Evolutionary conservation across 2,888 invertebrate species (phyloP), one percentile per base, ranked within the genome.

Genomic region (Alloplasta piceator): DNA sequence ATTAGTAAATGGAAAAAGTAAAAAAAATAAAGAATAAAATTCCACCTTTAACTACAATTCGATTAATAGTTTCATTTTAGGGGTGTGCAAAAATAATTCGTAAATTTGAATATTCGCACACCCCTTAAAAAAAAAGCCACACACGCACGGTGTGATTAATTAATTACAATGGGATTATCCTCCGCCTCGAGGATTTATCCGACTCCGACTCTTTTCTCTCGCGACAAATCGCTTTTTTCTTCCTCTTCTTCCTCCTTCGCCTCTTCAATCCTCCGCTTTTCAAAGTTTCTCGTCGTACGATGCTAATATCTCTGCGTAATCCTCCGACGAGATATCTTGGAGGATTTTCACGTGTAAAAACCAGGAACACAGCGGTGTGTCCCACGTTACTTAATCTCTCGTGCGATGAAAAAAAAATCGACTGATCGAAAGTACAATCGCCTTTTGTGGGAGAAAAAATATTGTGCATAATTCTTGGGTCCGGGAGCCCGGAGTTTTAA

Each of bases 101-200:
- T n/a, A n/a, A n/a, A n/a, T n/a, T n/a, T n/a, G n/a, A n/a, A n/a
- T n/a, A n/a, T n/a, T n/a, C n/a, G n/a, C n/a, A n/a, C n/a, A n/a
- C n/a, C n/a, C n/a, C n/a, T n/a, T n/a, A 41, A 41, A 43, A 61
- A 72, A 52, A 72, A 63, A 72, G 55, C 63, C 50, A 38, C 61
- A 46, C 58, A 64, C 43, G 41, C 56, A 66, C 74, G 58, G 74
- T n/a, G 58, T 66, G 74, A 74, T 74, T 74, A 74, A 74, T 74
- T 74, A 74, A 74, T 74, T 74, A 74, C 64, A 64, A 74, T 74
- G 58, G 74, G 74, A 74, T 74, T 66, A 74, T 74, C 64, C 64
- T 74, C 74, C 56, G 16, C 61, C 39, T 52, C 58, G 66, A 58
- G 66, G 66, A 74, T 74, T 74, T 74, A 38, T 46, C 74, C 46